A percentile compares a stretch with the other conserved stretches of the same genome.
These are phyloP conservation scores for Timema cristinae DNA, from an alignment of 2,888 invertebrate species.

Conservation along the genomic window DNA sequence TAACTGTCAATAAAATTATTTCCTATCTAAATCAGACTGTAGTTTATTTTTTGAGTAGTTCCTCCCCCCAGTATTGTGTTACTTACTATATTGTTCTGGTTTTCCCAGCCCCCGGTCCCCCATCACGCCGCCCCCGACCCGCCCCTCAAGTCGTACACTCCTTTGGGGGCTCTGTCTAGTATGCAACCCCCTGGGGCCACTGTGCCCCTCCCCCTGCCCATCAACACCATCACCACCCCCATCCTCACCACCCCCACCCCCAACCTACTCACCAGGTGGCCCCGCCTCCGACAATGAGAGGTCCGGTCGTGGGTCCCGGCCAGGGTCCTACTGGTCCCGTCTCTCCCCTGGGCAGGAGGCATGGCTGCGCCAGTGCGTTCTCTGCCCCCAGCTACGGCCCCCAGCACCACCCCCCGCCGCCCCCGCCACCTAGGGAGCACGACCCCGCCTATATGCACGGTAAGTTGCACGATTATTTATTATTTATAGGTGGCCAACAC, in stretches of 20 bases:
- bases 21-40: too few relatives aligned
- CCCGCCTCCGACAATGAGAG: conserved; percentile 38
- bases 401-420: conserved; percentile 30
- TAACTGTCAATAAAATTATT: too few relatives aligned
- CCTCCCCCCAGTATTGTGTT: not conserved
- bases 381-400: conserved; percentile 50
- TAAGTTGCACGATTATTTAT: conserved; percentile 36
- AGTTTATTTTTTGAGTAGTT: too few relatives aligned
- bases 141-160: conserved; percentile 70
- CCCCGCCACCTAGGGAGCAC: conserved; percentile 31
- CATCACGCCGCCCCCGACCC: conserved; percentile 23
- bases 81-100: conserved; percentile 16
- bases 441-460: conserved; percentile 43
- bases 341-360: conserved; percentile 48
- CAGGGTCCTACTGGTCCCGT: conserved; percentile 37
- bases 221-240: conserved; percentile 47
- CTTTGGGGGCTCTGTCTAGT: conserved; percentile 75
- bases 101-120: conserved; percentile 33
- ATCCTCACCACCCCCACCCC: conserved; percentile 34
- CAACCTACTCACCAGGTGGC: conserved; percentile 46
- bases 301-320: not conserved
- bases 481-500: too few relatives aligned
- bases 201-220: conserved; percentile 42
- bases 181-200: conserved; percentile 75
- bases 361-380: conserved; percentile 60